phyloP scores from a whole-genome alignment of 2,113 vertebrate species.

The Syrmaticus mikado region DNA sequence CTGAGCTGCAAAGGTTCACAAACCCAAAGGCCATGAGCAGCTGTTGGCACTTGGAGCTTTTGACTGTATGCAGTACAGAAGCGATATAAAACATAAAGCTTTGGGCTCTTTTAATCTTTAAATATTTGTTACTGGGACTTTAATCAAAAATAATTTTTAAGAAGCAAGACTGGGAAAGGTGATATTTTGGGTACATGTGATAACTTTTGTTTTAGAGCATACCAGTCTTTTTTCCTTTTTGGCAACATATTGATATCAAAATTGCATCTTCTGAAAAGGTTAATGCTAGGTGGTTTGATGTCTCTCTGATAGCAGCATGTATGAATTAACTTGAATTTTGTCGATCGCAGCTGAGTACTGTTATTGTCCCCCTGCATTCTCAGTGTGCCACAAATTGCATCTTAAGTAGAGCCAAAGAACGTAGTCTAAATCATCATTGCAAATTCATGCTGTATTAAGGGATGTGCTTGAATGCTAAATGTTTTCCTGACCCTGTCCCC shows the following conservation, averaged over 20 bases:
- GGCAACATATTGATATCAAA: background rate
- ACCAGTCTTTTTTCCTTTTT: background rate
- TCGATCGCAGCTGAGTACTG: background rate
- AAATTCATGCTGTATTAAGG: background rate
- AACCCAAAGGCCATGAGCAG: background rate
- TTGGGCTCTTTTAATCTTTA: background rate
- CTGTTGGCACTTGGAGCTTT: background rate
- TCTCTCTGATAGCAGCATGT: background rate
- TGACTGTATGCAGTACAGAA: background rate
- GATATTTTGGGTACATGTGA: background rate
- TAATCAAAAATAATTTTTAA: background rate
- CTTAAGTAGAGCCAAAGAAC: background rate
- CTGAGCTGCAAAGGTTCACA: background rate
- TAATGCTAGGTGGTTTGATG: fast-evolving
- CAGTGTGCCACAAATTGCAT: background rate
- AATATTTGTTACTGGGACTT: background rate
- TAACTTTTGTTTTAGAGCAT: background rate
- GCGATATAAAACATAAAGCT: background rate
- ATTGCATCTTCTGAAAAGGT: background rate
- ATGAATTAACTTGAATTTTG: background rate
- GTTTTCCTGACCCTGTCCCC: background rate
- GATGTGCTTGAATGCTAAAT: background rate
- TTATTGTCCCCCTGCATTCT: background rate
- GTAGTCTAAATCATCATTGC: background rate
- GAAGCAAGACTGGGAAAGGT: background rate